Conservation (phyloP, 2,888 invertebrate species). For the Morpho achilles region DNA sequence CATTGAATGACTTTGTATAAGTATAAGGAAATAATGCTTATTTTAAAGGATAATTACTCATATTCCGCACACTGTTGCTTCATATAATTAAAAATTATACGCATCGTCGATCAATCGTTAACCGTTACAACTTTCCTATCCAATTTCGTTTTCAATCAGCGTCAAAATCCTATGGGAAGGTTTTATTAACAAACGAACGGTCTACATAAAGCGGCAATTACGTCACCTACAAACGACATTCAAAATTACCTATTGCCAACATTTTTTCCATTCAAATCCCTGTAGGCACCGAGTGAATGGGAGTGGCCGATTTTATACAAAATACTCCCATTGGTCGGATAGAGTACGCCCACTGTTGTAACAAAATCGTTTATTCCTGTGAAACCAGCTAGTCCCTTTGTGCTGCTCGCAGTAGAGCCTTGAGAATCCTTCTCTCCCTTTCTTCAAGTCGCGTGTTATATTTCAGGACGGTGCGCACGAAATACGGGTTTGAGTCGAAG, state of each 20-base stretch:
- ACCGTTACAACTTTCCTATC: constrained; percentile 28
- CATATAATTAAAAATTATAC: too few species aligned
- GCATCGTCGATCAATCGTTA: constrained; percentile 6
- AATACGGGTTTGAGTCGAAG: constrained; percentile 56
- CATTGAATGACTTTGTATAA: too few species aligned
- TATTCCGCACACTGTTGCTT: too few species aligned
- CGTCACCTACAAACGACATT: constrained; percentile 63
- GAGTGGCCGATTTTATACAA: constrained; percentile 52
- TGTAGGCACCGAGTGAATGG: constrained; percentile 73
- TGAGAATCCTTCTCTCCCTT: constrained; percentile 75
- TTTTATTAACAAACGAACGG: constrained; percentile 37
- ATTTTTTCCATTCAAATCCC: constrained; percentile 71
- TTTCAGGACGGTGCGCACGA: constrained; percentile 70
- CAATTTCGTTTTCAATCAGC: constrained; percentile 42
- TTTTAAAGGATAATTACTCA: too few species aligned
- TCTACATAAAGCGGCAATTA: constrained; percentile 67
- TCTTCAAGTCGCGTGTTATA: constrained; percentile 52
- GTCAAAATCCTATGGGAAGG: constrained; percentile 33
- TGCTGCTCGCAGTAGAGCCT: constrained; percentile 53
- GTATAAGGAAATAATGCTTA: too few species aligned
- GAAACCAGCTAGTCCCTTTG: constrained; percentile 44
- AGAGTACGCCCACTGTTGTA: constrained; percentile 58
- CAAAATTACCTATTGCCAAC: constrained; percentile 73
- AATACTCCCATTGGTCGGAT: constrained; percentile 63
- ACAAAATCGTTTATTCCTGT: constrained; percentile 61